Evolutionary conservation across 2,113 vertebrate species (phyloP).

Genomic region (Eubucco bourcierii): DNA sequence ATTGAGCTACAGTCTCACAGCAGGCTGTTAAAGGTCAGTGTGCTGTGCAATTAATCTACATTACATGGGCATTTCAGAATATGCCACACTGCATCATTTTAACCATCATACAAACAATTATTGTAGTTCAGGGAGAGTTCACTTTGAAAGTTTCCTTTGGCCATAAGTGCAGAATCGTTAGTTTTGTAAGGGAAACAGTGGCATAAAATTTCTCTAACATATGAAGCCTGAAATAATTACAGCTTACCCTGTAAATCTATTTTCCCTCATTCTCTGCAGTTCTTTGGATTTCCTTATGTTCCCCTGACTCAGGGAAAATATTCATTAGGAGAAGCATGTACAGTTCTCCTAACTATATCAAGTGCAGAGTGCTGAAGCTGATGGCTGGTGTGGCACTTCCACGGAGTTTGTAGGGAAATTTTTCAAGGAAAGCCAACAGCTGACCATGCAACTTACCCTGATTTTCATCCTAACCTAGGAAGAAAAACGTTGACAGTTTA

Average conservation of each 20-base stretch:
- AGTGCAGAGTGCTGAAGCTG: background rate
- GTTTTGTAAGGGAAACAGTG: background rate
- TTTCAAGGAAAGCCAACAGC: background rate
- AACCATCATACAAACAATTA: background rate
- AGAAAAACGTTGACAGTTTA: background rate
- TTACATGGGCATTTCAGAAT: background rate
- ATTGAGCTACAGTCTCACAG: background rate
- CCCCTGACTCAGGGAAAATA: conserved; percentile 23
- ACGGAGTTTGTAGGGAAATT: background rate
- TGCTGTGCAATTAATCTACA: conserved; percentile 55
- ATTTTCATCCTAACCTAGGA: background rate
- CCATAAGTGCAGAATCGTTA: background rate
- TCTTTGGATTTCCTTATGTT: conserved; percentile 52
- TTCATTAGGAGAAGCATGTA: conserved; percentile 1
- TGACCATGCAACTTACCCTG: background rate
- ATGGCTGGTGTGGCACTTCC: background rate
- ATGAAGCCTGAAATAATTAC: conserved; percentile 64
- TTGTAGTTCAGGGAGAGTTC: conserved; percentile 45
- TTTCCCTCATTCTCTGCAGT: background rate
- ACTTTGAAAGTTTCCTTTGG: background rate
- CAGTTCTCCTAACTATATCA: conserved; percentile 22
- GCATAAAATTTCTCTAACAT: background rate
- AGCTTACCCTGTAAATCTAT: conserved; percentile 32
- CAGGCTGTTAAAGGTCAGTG: background rate
- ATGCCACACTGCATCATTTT: conserved; percentile 5